Conservation (phyloP, 2,113 vertebrate species). For the Cyprinus carpio region DNA sequence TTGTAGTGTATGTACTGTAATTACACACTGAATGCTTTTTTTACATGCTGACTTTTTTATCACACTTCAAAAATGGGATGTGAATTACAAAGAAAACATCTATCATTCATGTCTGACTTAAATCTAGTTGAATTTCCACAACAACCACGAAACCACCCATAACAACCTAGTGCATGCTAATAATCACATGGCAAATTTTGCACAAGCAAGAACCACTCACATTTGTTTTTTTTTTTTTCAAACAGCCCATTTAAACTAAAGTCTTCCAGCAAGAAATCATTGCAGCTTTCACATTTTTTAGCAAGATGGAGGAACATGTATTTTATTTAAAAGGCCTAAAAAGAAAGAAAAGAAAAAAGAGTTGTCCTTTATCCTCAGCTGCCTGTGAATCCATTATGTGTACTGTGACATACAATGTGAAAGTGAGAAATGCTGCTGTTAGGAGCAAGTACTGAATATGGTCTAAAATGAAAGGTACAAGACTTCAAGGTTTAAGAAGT, state of each 20-base stretch:
- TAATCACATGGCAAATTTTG: not conserved
- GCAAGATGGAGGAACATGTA: not conserved
- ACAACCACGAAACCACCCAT: not conserved
- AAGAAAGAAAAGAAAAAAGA: not conserved
- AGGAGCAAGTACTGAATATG: not conserved
- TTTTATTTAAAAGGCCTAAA: not conserved
- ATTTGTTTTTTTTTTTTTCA: not conserved
- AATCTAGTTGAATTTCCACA: no score
- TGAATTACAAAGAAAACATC: no score
- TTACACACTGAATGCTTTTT: not conserved
- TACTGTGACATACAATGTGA: no score
- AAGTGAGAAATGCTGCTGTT: not conserved
- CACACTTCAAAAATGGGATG: no score
- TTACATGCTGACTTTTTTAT: no score
- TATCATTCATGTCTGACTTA: no score
- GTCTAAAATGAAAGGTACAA: not conserved
- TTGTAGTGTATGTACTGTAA: not conserved
- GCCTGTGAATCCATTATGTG: not conserved
- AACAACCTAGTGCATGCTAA: no score
- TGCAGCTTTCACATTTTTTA: not conserved
- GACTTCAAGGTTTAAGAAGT: no score
- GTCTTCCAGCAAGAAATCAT: not conserved
- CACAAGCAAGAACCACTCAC: not conserved
- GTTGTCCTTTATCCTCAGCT: not conserved
- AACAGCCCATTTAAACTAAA: not conserved